Evolutionary conservation across 2,888 invertebrate species (phyloP).

Genomic region (Seira musarum): DNA sequence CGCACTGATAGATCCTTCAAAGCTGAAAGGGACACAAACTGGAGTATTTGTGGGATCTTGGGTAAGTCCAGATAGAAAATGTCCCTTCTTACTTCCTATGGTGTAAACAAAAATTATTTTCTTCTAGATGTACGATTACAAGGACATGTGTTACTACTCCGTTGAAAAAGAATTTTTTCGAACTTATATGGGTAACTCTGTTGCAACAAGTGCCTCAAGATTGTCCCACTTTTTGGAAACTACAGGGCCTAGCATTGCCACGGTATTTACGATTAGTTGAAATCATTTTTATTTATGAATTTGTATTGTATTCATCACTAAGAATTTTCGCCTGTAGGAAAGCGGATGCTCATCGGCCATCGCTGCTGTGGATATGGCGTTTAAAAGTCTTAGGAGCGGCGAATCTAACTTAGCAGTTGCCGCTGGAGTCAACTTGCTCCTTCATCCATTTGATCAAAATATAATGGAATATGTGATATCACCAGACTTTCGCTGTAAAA

Average conservation of each 20-base stretch:
- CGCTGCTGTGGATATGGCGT: constrained; percentile 59
- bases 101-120: no score
- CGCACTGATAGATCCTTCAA: constrained; percentile 29
- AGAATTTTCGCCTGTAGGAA: constrained; percentile 24
- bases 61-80: neutral
- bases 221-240: constrained; percentile 52
- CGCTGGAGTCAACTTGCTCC: no score
- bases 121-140: constrained; percentile 36
- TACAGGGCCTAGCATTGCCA: constrained; percentile 57
- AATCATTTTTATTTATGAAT: neutral
- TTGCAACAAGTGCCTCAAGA: constrained; percentile 43
- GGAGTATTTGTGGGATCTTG: constrained; percentile 44
- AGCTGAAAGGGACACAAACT: constrained; percentile 24
- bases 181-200: constrained; percentile 56
- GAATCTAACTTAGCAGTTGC: constrained; percentile 55
- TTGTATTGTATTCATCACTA: neutral
- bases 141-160: constrained; percentile 21
- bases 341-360: constrained; percentile 61
- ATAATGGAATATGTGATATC: constrained; percentile 43
- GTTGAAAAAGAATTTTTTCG: constrained; percentile 34
- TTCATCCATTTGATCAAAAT: constrained; percentile 38
- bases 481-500: constrained; percentile 48
- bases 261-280: no score
- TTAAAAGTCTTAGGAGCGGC: constrained; percentile 49
- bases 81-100: neutral